Percentiles rank a stretch among this genome's conserved stretches.
phyloP scores from a whole-genome alignment of 1,140 invertebrate genomes.

The Drosophila erecta region DNA sequence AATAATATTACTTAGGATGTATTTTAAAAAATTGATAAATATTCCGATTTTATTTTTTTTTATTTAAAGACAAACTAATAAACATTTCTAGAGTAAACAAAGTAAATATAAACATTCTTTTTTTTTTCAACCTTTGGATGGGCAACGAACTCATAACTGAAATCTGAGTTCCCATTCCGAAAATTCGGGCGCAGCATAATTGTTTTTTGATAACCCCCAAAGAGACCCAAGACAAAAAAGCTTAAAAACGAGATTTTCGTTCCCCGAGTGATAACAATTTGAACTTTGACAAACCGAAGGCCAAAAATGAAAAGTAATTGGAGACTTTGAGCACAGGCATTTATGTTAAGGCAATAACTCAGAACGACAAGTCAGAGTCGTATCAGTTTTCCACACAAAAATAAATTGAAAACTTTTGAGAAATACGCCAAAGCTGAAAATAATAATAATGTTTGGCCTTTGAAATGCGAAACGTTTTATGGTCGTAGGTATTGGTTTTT shows the following conservation, averaged over 20 bases:
- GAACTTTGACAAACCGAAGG: conserved; percentile 33
- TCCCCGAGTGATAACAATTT: conserved; percentile 30
- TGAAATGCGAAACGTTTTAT: conserved; percentile 66
- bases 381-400: conserved; percentile 54
- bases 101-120: no score
- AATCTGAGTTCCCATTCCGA: conserved; percentile 9
- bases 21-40: no score
- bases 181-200: conserved; percentile 19
- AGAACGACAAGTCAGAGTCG: conserved; percentile 25
- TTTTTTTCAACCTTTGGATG: conserved; percentile 14
- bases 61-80: background rate
- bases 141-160: conserved; percentile 8
- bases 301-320: conserved; percentile 28
- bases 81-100: background rate
- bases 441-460: conserved; percentile 64
- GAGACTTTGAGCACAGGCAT: conserved; percentile 10
- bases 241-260: conserved; percentile 20
- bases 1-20: background rate
- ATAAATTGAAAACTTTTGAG: conserved; percentile 62
- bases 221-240: conserved; percentile 16
- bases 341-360: conserved; percentile 45
- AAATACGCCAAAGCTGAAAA: conserved; percentile 35
- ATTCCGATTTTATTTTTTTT: no score
- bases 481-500: conserved; percentile 13
- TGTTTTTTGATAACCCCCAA: conserved; percentile 35